phyloP scores from a whole-genome alignment of 2,113 vertebrate genomes.

The Microtus richardsoni region DNA sequence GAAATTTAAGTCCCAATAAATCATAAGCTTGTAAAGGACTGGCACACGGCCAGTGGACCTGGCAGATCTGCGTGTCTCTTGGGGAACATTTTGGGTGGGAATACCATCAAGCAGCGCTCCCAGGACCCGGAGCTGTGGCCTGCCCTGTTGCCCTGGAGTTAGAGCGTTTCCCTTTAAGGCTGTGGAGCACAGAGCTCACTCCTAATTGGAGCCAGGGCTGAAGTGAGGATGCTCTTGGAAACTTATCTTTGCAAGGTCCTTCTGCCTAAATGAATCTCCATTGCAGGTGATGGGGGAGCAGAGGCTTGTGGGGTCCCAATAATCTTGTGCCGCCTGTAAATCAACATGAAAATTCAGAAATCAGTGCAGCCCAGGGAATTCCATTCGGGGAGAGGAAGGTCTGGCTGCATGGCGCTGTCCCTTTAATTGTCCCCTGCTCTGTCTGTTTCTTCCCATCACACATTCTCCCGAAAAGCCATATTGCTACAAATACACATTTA shows the following conservation, averaged over 20 bases:
- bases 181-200: conserved; percentile 29
- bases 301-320: conserved; percentile 34
- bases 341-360: conserved; percentile 74
- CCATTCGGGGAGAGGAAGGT: conserved; percentile 64
- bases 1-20: conserved; percentile 58
- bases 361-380: conserved; percentile 52
- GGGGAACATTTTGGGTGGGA: conserved; percentile 75
- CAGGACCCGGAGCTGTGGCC: conserved; percentile 55
- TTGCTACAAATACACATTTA: conserved; percentile 87
- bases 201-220: conserved; percentile 62
- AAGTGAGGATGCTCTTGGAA: conserved; percentile 67
- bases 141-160: conserved; percentile 69
- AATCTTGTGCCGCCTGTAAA: conserved; percentile 60
- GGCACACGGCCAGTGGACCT: conserved; percentile 65
- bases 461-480: conserved; percentile 77
- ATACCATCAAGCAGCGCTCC: conserved; percentile 52
- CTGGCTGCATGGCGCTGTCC: conserved; percentile 20
- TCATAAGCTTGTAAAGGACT: conserved; percentile 51
- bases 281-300: conserved; percentile 42
- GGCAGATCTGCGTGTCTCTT: conserved; percentile 56
- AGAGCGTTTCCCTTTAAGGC: background rate
- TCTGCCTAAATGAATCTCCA: conserved; percentile 64
- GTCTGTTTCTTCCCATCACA: conserved; percentile 73
- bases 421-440: conserved; percentile 76
- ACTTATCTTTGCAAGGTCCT: conserved; percentile 55